These are phyloP conservation scores for Scaptomyza flava DNA, from an alignment of 2,888 invertebrate genomes.

Conservation along the genomic window DNA sequence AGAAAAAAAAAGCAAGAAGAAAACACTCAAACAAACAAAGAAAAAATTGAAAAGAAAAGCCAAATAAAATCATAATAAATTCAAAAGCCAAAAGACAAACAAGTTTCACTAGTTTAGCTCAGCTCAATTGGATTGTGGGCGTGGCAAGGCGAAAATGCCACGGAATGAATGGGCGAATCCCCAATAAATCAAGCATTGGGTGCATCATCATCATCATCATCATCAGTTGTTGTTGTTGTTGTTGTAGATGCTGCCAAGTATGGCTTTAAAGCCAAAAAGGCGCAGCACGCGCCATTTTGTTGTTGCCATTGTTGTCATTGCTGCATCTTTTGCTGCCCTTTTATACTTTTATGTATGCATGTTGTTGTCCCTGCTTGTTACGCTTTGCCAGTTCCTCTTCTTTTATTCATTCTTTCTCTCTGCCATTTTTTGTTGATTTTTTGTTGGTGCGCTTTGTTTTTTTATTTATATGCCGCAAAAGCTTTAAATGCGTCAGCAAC, in stretches of 20 bases:
- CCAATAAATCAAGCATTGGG: conserved; percentile 72
- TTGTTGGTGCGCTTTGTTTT: conserved; percentile 20
- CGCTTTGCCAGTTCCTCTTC: conserved; percentile 65
- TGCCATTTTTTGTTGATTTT: conserved; percentile 10
- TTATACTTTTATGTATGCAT: conserved; percentile 13
- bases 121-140: conserved; percentile 40
- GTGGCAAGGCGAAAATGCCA: conserved; percentile 25
- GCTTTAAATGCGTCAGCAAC: conserved; percentile 76
- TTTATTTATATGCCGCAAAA: conserved; percentile 78
- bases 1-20: conserved; percentile 14
- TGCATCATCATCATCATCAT: conserved; percentile 63
- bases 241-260: conserved; percentile 36
- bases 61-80: conserved; percentile 72
- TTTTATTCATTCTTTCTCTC: conserved; percentile 24
- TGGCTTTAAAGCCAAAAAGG: conserved; percentile 36
- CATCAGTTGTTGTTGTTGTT: not conserved
- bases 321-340: conserved; percentile 37
- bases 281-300: conserved; percentile 1
- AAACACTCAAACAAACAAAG: conserved; percentile 2
- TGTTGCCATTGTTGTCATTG: conserved; percentile 55
- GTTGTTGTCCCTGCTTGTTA: conserved; percentile 51
- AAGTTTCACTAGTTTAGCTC: conserved; percentile 52
- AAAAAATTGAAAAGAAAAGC: conserved; percentile 22
- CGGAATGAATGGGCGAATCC: conserved; percentile 11
- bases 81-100: conserved; percentile 72